Percentiles rank a stretch among this genome's conserved stretches.
Evolutionary conservation across 2,113 vertebrate species (phyloP).

Genomic region (Corythornis cristatus): DNA sequence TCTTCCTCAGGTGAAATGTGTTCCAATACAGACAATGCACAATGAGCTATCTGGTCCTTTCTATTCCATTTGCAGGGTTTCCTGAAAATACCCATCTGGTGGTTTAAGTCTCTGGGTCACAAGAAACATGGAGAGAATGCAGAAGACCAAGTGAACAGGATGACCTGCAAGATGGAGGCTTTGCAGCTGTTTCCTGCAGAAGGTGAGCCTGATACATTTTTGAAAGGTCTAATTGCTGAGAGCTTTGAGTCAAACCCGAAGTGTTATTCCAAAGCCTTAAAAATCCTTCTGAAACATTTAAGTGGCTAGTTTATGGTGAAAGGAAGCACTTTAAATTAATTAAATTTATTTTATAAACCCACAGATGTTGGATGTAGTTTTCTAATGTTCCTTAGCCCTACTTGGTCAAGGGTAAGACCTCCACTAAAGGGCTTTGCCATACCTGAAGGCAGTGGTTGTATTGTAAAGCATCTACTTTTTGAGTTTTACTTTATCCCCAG

Average conservation of each 20-base stretch:
- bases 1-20: neutral
- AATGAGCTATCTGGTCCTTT: neutral
- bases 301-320: neutral
- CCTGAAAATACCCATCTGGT: constrained; percentile 87
- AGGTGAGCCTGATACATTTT: constrained; percentile 51
- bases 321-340: too few relatives aligned
- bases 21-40: too few relatives aligned
- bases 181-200: constrained; percentile 30
- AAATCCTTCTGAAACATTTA: neutral
- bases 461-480: neutral
- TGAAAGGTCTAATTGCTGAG: neutral
- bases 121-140: neutral
- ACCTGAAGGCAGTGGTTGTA: neutral
- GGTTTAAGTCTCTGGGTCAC: constrained; percentile 57
- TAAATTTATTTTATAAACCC: too few relatives aligned
- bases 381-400: neutral
- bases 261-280: neutral
- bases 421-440: neutral
- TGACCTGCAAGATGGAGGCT: constrained; percentile 35
- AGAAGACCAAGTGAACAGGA: constrained; percentile 34
- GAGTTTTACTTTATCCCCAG: neutral
- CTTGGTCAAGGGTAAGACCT: neutral
- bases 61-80: constrained; percentile 78
- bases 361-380: neutral
- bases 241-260: neutral